Evolutionary conservation across 1,140 invertebrate species (phyloP), one percentile per base, ranked within the genome.

Genomic region (Hyposmocoma kahamanoa): DNA sequence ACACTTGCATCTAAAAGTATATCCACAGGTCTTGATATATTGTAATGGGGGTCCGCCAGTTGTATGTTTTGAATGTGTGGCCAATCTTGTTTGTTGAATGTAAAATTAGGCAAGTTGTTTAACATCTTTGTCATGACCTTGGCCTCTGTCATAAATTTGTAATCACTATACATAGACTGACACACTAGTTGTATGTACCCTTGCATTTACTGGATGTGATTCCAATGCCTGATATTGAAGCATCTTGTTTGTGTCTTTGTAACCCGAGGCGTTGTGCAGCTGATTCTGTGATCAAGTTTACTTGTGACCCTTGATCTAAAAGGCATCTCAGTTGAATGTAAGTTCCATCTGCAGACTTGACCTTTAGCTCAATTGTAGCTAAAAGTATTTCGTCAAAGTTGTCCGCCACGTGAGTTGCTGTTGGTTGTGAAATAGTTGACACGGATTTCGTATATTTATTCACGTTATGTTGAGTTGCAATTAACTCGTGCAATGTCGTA

Each of bases 401-500:
- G n/a, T n/a, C n/a, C n/a, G n/a, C n/a, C n/a, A n/a, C n/a, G n/a
- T n/a, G n/a, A n/a, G n/a, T n/a, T n/a, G n/a, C n/a, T n/a, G n/a
- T n/a, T n/a, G n/a, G n/a, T n/a, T n/a, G n/a, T n/a, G n/a, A n/a
- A n/a, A n/a, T n/a, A n/a, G n/a, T n/a, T n/a, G n/a, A n/a, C n/a
- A n/a, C n/a, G n/a, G n/a, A n/a, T n/a, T n/a, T n/a, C n/a, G n/a
- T n/a, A n/a, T n/a, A n/a, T n/a, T n/a, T n/a, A n/a, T n/a, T n/a
- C n/a, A n/a, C n/a, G n/a, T n/a, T n/a, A n/a, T n/a, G n/a, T n/a
- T n/a, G n/a, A n/a, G n/a, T n/a, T n/a, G n/a, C n/a, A n/a, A n/a
- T n/a, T n/a, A n/a, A n/a, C n/a, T 28, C 24, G 24, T 57, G 52
- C 5, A 62, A 26, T 21, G 41, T 42, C 0, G 54, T 62, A 22